phyloP scores from a whole-genome alignment of 2,888 invertebrate genomes.

The Megalurothrips usitatus region DNA sequence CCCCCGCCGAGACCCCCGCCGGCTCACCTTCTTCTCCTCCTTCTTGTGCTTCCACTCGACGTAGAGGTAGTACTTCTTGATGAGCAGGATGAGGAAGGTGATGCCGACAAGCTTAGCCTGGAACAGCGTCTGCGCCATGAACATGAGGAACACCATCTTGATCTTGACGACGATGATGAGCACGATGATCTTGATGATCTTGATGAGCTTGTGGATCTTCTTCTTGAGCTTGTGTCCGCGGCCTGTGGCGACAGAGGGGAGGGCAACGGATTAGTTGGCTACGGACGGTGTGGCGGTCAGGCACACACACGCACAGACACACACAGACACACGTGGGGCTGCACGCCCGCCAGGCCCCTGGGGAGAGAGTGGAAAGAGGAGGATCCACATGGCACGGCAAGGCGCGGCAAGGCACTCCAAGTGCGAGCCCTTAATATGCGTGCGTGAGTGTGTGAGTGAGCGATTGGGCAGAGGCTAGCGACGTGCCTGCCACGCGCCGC shows the following conservation, averaged over 20 bases:
- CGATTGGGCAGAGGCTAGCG: too few species aligned
- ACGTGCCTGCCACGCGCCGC: too few species aligned
- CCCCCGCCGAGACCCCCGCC: too few species aligned
- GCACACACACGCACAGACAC: neutral
- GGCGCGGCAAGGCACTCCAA: too few species aligned
- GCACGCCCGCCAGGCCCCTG: too few species aligned
- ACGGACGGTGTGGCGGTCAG: neutral
- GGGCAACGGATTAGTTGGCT: neutral
- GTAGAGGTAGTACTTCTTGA: conserved; percentile 17
- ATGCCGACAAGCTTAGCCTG: conserved; percentile 40
- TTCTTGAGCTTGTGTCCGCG: conserved; percentile 41
- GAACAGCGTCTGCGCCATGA: conserved; percentile 41
- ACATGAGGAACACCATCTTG: conserved; percentile 41
- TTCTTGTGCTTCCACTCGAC: conserved; percentile 22
- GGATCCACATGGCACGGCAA: too few species aligned
- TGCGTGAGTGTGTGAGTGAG: too few species aligned
- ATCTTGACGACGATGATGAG: conserved; percentile 40
- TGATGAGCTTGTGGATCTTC: conserved; percentile 42
- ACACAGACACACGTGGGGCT: neutral
- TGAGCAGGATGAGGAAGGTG: conserved; percentile 36
- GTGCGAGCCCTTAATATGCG: too few species aligned
- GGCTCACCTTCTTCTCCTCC: conserved; percentile 11
- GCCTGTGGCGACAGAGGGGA: conserved; percentile 33
- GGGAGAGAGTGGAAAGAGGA: too few species aligned
- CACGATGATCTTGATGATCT: conserved; percentile 41